Evolutionary conservation across 64 coral and sea anemone species (phyloP), one percentile per base, ranked within the genome.

Genomic region (Montipora capricornis): DNA sequence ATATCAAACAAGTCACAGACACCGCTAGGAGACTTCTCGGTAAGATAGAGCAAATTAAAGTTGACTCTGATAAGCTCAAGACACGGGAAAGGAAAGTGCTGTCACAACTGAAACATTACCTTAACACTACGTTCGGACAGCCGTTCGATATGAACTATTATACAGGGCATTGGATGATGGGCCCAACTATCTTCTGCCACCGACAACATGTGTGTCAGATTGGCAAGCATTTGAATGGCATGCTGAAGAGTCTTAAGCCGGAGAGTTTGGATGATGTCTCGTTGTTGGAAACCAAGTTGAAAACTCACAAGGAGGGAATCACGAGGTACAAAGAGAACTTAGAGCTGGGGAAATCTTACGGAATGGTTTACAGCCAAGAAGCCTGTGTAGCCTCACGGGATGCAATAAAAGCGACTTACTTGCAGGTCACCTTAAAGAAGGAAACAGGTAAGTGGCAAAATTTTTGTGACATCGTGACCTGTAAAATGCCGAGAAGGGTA

Each of bases 81-180:
- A 22, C 79, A 44, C 67, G 95, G 6, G 95, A 97, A 92, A 88
- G 58, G 57, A 97, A 97, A 91, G 95, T 89, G 4, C 87, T 97
- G 13, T 89, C 80, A 8, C 92, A 99, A 75, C 62, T 99, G 0
- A 91, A 89, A 49, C 91, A 94, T 77, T 99, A 91, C 62, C 80
- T 99, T 8, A 93, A 92, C n/a, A 80, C 88, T n/a, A 69, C 44
- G 46, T 99, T 96, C 73, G 92, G 94, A 1, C 46, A 73, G 4
- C 92, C 92, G 5, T 94, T 70, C 52, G 97, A 89, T 16, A 61
- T 81, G 51, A 96, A 99, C 16, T 99, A 96, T 58, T 99, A 99
- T 20, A 92, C 78, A 15, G 97, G 97, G 2, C 84, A 96, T 8
- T 99, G 97, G 97, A 96, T 99, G 97, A 86, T 99, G 79, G 97